phyloP scores from a whole-genome alignment of 2,888 invertebrate species.

The Callyntrura guangdongensis region DNA sequence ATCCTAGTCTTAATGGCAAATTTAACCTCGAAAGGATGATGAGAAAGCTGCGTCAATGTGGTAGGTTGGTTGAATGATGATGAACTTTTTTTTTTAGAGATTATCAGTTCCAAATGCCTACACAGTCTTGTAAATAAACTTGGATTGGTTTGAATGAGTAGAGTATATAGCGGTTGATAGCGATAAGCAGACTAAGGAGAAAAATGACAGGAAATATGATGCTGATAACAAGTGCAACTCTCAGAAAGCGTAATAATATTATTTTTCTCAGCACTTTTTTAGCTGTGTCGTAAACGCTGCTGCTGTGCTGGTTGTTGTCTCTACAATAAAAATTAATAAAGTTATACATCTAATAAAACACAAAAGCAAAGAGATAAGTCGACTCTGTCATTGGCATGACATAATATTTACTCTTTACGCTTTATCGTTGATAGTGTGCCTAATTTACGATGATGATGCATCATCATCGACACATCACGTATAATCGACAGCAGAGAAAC shows the following conservation, averaged over 20 bases:
- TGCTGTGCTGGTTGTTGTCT: conserved; percentile 3
- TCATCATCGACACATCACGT: conserved; percentile 43
- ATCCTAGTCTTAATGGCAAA: neutral
- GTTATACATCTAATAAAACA: conserved; percentile 26
- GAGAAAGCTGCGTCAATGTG: conserved; percentile 3
- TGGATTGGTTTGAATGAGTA: conserved; percentile 29
- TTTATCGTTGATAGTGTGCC: conserved; percentile 63
- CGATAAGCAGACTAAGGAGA: conserved; percentile 56
- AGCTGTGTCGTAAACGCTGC: neutral
- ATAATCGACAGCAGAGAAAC: conserved; percentile 16
- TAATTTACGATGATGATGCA: conserved; percentile 63
- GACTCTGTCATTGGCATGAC: conserved; percentile 53
- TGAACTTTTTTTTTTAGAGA: conserved; percentile 14
- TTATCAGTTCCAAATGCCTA: conserved; percentile 47
- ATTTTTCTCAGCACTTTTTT: conserved; percentile 31
- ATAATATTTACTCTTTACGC: conserved; percentile 54
- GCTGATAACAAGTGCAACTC: conserved; percentile 58
- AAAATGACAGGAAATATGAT: conserved; percentile 70
- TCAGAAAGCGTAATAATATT: conserved; percentile 2
- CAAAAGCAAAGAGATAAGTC: neutral
- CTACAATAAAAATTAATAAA: conserved; percentile 53
- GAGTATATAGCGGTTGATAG: conserved; percentile 66
- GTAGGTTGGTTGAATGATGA: conserved; percentile 17
- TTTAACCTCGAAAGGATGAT: neutral
- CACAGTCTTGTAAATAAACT: conserved; percentile 21